Conservation (phyloP, 2,888 invertebrate species). For the Nowickia ferox region DNA sequence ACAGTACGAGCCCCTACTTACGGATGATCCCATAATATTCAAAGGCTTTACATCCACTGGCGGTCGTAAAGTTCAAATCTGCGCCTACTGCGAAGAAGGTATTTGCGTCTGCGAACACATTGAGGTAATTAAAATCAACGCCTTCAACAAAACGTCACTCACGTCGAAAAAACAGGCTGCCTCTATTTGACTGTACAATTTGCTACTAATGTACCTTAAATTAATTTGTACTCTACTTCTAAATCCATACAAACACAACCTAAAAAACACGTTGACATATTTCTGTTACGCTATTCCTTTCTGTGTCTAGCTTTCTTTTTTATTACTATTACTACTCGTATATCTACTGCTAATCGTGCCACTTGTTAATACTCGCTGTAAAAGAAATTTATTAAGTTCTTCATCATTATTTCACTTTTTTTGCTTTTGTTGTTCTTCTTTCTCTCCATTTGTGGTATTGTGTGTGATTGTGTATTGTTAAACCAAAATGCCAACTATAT, state of each 20-base stretch:
- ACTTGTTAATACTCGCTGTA: slow-evolving; percentile 15
- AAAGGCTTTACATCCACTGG: slow-evolving; percentile 78
- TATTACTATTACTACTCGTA: slow-evolving; percentile 20
- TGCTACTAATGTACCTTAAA: slow-evolving; percentile 17
- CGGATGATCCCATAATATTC: slow-evolving; percentile 81
- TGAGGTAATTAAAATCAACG: slow-evolving; percentile 80
- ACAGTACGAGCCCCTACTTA: slow-evolving; percentile 79
- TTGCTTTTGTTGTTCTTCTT: slow-evolving; percentile 14
- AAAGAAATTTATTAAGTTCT: slow-evolving; percentile 1
- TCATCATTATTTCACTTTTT: slow-evolving; percentile 7
- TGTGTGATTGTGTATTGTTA: slow-evolving; percentile 2
- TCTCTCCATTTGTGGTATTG: background rate
- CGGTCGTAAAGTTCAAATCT: slow-evolving; percentile 80
- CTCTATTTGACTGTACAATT: slow-evolving; percentile 32
- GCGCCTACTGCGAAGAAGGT: slow-evolving; percentile 83
- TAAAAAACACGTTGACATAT: slow-evolving; percentile 56
- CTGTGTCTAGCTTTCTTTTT: slow-evolving; percentile 50
- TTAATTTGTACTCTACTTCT: slow-evolving; percentile 39
- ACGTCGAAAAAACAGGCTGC: slow-evolving; percentile 15
- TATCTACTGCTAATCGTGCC: slow-evolving; percentile 11
- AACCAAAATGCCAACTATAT: slow-evolving; percentile 12
- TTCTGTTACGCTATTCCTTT: slow-evolving; percentile 53
- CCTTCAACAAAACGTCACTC: slow-evolving; percentile 23
- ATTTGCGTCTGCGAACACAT: slow-evolving; percentile 83
- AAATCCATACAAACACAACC: slow-evolving; percentile 42